A percentile compares a stretch with the other conserved stretches of the same genome.
Conservation (phyloP, 1,140 invertebrate species). For the Conus ventricosus region DNA sequence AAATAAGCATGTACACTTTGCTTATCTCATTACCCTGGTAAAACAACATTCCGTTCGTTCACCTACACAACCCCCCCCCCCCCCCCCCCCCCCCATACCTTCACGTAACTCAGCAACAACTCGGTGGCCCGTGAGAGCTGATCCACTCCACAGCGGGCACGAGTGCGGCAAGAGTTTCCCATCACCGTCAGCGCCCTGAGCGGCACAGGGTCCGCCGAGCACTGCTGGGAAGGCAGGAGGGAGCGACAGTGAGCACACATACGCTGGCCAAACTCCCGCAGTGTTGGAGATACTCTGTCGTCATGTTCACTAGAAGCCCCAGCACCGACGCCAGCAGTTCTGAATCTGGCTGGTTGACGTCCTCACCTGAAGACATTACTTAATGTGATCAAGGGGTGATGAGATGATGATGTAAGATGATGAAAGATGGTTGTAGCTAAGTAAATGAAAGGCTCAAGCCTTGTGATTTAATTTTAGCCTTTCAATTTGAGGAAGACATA, state of each 20-base stretch:
- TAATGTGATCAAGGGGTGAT: too few relatives aligned
- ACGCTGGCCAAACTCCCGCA: constrained; percentile 46
- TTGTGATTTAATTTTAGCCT: too few relatives aligned
- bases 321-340: constrained; percentile 48
- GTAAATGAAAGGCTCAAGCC: too few relatives aligned
- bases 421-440: too few relatives aligned
- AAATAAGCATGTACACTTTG: too few relatives aligned
- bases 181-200: constrained; percentile 48
- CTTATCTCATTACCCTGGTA: too few relatives aligned
- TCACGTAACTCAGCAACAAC: constrained; percentile 49
- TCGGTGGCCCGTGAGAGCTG: constrained; percentile 48
- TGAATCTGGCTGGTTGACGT: constrained; percentile 23
- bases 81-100: constrained; percentile 42
- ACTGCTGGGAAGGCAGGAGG: constrained; percentile 28
- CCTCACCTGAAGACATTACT: constrained; percentile 3
- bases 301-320: constrained; percentile 55
- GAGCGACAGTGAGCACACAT: constrained; percentile 47
- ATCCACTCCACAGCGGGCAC: constrained; percentile 53
- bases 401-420: too few relatives aligned
- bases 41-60: too few relatives aligned
- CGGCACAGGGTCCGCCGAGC: background rate
- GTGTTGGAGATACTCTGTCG: constrained; percentile 34
- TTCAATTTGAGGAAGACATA: too few relatives aligned
- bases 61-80: too few relatives aligned
- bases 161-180: constrained; percentile 58